Conservation (phyloP, 2,797 vertebrate species). For the Pogonophryne albipinna region DNA sequence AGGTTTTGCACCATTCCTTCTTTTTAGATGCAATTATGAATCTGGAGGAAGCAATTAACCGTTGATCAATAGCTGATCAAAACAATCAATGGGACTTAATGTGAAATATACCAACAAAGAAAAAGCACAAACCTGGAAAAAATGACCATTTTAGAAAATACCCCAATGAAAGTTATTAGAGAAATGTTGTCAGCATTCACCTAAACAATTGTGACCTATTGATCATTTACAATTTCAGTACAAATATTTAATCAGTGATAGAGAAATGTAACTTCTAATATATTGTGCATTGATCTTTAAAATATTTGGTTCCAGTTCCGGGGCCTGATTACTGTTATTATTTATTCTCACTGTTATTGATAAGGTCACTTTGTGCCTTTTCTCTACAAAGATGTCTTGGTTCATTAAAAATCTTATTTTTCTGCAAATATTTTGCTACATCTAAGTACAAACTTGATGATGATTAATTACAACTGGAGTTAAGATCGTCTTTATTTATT, state of each 20-base stretch:
- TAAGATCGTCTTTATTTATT: constrained; percentile 13
- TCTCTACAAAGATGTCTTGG: constrained; percentile 53
- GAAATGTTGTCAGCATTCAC: not conserved
- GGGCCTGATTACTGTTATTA: too few relatives aligned
- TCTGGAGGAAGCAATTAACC: too few relatives aligned
- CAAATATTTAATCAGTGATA: not conserved
- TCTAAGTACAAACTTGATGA: not conserved
- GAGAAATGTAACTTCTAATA: too few relatives aligned
- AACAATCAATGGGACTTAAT: too few relatives aligned
- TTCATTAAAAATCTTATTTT: constrained; percentile 28
- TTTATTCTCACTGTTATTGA: constrained; percentile 20
- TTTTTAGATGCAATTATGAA: not conserved
- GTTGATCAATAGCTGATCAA: too few relatives aligned
- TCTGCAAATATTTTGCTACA: constrained; percentile 26
- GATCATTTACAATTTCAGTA: constrained; percentile 6
- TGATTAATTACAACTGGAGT: constrained; percentile 4
- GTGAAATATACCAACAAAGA: too few relatives aligned
- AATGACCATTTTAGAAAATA: constrained; percentile 12
- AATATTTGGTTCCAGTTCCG: too few relatives aligned
- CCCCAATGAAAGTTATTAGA: not conserved
- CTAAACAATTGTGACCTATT: not conserved
- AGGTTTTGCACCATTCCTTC: constrained; percentile 9
- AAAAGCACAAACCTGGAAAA: constrained; percentile 30
- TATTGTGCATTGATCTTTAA: too few relatives aligned
- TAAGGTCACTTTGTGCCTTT: constrained; percentile 82